Percentiles rank a stretch among this genome's conserved stretches.
Conservation (phyloP, 2,113 vertebrate genomes). For the Pyxicephalus adspersus region DNA sequence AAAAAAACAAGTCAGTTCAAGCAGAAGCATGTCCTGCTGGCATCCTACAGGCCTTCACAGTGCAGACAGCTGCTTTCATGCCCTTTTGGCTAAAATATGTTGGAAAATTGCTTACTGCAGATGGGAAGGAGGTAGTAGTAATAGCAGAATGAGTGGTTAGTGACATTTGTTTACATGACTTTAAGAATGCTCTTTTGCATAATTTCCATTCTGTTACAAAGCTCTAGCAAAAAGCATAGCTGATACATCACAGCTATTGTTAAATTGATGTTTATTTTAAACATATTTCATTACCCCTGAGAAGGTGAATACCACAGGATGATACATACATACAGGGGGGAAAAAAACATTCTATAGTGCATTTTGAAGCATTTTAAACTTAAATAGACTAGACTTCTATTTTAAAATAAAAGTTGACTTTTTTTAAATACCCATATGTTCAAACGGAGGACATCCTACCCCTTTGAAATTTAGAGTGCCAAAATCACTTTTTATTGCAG, state of each 20-base stretch:
- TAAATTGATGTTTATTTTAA: background rate
- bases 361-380: no score
- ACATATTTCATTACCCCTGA: background rate
- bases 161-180: slow-evolving; percentile 53
- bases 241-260: background rate
- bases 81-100: slow-evolving; percentile 53
- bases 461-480: no score
- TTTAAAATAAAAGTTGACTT: no score
- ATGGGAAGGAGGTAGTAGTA: slow-evolving; percentile 55
- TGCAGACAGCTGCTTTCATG: slow-evolving; percentile 57
- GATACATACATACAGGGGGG: no score
- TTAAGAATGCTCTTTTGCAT: slow-evolving; percentile 31
- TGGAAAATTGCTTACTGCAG: slow-evolving; percentile 45
- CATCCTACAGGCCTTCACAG: slow-evolving; percentile 45
- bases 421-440: no score
- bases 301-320: background rate
- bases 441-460: no score
- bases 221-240: background rate
- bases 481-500: no score
- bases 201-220: background rate
- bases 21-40: slow-evolving; percentile 54
- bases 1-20: slow-evolving; percentile 47
- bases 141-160: slow-evolving; percentile 37
- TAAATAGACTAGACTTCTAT: no score
- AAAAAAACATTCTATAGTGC: no score